Evolutionary conservation across 1,140 invertebrate genomes (phyloP).

Genomic region (Macrobrachium rosenbergii): DNA sequence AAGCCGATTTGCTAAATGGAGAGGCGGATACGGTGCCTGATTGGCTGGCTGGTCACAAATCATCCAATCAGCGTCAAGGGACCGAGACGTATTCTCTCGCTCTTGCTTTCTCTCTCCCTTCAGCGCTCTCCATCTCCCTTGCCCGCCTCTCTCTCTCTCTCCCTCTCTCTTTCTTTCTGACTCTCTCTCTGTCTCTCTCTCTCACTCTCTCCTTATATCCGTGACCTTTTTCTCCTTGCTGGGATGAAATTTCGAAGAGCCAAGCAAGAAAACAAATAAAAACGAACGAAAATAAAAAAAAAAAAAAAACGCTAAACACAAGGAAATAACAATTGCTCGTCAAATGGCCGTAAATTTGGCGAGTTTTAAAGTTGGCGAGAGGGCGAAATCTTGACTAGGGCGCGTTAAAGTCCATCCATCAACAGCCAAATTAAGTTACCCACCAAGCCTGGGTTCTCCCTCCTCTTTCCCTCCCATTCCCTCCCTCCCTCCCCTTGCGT

Average conservation of each 20-base stretch:
- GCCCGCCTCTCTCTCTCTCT: conserved; percentile 24
- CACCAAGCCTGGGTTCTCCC: too few species aligned
- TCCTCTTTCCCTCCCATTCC: not conserved
- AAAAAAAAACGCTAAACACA: too few species aligned
- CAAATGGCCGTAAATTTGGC: too few species aligned
- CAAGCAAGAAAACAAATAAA: not conserved
- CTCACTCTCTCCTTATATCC: conserved; percentile 16
- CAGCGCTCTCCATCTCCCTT: conserved; percentile 15
- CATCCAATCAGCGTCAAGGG: conserved; percentile 11
- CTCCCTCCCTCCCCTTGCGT: not conserved
- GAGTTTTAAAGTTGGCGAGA: too few species aligned
- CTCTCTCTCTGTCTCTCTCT: conserved; percentile 25
- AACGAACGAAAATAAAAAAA: too few species aligned
- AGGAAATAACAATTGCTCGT: too few species aligned
- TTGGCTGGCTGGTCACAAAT: not conserved
- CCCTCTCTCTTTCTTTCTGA: conserved; percentile 25
- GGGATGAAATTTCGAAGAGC: too few species aligned
- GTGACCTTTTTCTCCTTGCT: not conserved
- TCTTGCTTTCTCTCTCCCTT: conserved; percentile 27
- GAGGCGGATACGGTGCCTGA: not conserved
- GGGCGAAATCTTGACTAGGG: not conserved
- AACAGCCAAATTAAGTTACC: not conserved
- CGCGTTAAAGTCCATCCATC: not conserved
- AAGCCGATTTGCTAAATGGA: conserved; percentile 55
- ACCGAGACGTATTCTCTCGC: not conserved